phyloP scores from a whole-genome alignment of 2,113 vertebrate species.

The Sciurus niger region DNA sequence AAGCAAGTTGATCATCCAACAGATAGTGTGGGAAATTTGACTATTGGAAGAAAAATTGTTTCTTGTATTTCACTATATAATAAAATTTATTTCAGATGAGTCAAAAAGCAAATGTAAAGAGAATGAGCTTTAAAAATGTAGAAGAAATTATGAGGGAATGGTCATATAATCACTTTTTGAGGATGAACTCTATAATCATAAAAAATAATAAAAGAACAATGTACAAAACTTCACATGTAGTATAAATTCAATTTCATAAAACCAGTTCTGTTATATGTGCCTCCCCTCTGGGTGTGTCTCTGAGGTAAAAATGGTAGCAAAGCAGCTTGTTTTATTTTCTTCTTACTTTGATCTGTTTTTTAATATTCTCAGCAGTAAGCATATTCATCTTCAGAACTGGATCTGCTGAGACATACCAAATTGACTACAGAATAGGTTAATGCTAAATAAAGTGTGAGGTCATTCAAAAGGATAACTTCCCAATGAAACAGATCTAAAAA shows the following conservation, averaged over 20 bases:
- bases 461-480: neutral
- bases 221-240: neutral
- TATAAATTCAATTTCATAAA: neutral
- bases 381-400: slow-evolving; percentile 13
- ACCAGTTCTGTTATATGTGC: neutral
- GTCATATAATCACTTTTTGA: slow-evolving; percentile 21
- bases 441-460: neutral
- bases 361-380: neutral
- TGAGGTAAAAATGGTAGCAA: neutral
- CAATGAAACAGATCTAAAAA: slow-evolving; percentile 22
- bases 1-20: neutral
- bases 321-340: neutral
- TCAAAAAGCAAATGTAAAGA: neutral
- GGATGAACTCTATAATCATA: neutral
- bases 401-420: neutral
- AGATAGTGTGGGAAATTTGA: neutral
- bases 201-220: slow-evolving; percentile 34
- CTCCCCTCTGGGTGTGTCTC: neutral
- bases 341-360: neutral
- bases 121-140: slow-evolving; percentile 39
- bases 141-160: neutral
- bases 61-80: neutral
- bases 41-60: neutral
- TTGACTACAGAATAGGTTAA: neutral
- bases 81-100: slow-evolving; percentile 22